phyloP scores from a whole-genome alignment of 2,113 vertebrate genomes.

The Puntigrus tetrazona region DNA sequence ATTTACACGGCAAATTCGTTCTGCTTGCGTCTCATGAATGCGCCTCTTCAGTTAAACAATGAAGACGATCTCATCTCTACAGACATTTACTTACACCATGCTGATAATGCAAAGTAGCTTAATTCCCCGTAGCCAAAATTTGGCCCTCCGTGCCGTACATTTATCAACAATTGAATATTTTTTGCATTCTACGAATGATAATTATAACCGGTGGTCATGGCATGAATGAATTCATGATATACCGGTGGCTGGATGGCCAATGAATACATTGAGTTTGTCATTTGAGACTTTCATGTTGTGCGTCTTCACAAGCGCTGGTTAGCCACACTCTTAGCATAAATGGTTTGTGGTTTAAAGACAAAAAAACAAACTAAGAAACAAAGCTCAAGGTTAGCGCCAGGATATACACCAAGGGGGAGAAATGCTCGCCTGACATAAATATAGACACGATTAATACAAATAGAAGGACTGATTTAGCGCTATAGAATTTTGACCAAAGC shows the following conservation, averaged over 20 bases:
- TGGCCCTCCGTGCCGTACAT: neutral
- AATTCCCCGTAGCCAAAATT: neutral
- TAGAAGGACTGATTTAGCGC: conserved; percentile 1
- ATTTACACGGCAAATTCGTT: neutral
- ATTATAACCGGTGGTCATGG: conserved; percentile 5
- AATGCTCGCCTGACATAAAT: neutral
- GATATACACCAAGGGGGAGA: conserved; percentile 19
- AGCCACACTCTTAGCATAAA: conserved; percentile 51
- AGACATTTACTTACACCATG: neutral
- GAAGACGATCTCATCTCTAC: neutral
- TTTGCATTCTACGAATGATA: neutral
- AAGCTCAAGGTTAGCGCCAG: conserved; percentile 33
- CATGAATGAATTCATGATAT: conserved; percentile 25
- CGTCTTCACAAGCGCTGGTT: conserved; percentile 35
- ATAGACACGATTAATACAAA: conserved; percentile 17
- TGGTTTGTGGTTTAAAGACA: conserved; percentile 44
- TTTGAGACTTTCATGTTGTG: conserved; percentile 40
- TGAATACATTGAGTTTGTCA: conserved; percentile 47
- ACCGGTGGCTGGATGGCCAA: conserved; percentile 12
- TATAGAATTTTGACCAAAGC: neutral
- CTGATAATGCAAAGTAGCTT: neutral
- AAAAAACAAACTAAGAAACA: conserved; percentile 39
- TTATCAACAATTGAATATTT: neutral
- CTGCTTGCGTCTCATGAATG: neutral
- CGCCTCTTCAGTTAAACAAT: neutral